phyloP scores from a whole-genome alignment of 2,888 invertebrate species.

The Protonemura montana region DNA sequence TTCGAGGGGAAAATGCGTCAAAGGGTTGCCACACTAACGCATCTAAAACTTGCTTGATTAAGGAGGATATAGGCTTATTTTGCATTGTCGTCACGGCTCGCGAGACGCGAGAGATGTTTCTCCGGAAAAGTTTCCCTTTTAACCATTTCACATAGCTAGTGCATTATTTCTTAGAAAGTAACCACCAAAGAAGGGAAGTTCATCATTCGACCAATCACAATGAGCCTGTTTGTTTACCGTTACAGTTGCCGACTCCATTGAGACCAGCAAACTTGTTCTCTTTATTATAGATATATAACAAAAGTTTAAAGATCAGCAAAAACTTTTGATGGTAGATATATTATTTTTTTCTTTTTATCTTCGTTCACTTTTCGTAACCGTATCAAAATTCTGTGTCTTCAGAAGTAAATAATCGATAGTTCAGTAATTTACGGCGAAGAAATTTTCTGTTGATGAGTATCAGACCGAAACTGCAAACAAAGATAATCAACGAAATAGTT shows the following conservation, averaged over 20 bases:
- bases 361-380: slow-evolving; percentile 13
- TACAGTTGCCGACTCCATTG: slow-evolving; percentile 35
- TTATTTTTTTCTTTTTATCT: neutral
- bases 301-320: slow-evolving; percentile 45
- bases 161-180: slow-evolving; percentile 30
- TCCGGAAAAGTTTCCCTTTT: slow-evolving; percentile 21
- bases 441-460: slow-evolving; percentile 3
- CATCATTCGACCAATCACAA: slow-evolving; percentile 42
- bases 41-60: slow-evolving; percentile 14
- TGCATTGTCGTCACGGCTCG: slow-evolving; percentile 23
- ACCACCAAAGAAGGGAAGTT: slow-evolving; percentile 28
- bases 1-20: slow-evolving; percentile 29
- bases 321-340: slow-evolving; percentile 28
- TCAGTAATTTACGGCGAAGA: neutral
- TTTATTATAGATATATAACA: slow-evolving; percentile 20
- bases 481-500: neutral
- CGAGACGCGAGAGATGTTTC: neutral
- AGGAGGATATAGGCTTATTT: slow-evolving; percentile 1
- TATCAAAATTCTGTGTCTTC: slow-evolving; percentile 30
- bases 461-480: slow-evolving; percentile 1
- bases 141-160: slow-evolving; percentile 25
- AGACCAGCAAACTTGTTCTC: slow-evolving; percentile 35
- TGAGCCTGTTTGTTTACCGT: slow-evolving; percentile 43
- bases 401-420: slow-evolving; percentile 30
- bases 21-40: slow-evolving; percentile 2